A percentile compares a stretch with the other conserved stretches of the same genome.
These are phyloP conservation scores for Sorex fumeus DNA, from an alignment of 2,113 vertebrate species.

Conservation along the genomic window DNA sequence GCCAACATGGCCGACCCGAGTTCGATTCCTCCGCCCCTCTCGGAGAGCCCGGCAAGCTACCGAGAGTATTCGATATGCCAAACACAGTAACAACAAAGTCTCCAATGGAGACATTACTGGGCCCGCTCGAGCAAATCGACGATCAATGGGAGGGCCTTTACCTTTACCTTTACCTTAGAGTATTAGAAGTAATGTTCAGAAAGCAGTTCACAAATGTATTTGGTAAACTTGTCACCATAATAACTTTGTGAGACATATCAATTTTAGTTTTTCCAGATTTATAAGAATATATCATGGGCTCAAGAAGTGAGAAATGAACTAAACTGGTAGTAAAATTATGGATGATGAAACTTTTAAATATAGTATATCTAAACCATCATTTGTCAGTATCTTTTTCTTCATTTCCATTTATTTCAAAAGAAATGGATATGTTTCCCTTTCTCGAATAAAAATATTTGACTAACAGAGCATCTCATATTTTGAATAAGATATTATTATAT, in stretches of 20 bases:
- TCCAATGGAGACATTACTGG: too few species aligned
- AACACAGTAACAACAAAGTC: too few species aligned
- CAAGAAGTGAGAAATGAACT: neutral
- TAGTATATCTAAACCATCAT: neutral
- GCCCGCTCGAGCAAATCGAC: too few species aligned
- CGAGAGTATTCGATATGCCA: too few species aligned
- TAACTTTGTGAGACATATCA: neutral
- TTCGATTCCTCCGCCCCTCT: too few species aligned
- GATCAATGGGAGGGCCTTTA: too few species aligned
- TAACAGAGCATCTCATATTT: neutral
- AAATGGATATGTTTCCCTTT: neutral
- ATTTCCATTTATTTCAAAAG: conserved; percentile 20
- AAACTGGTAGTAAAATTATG: neutral
- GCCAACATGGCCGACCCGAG: too few species aligned
- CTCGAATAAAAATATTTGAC: neutral
- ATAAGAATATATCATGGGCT: neutral
- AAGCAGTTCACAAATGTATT: conserved; percentile 14
- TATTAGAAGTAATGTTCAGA: neutral
- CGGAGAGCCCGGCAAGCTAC: too few species aligned
- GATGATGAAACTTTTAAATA: neutral
- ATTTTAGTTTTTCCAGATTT: conserved; percentile 12
- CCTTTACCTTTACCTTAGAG: too few species aligned
- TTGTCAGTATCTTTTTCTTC: neutral
- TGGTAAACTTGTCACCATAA: neutral
- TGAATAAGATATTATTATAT: neutral